phyloP scores from a whole-genome alignment of 2,888 invertebrate genomes.

The Allacma fusca region DNA sequence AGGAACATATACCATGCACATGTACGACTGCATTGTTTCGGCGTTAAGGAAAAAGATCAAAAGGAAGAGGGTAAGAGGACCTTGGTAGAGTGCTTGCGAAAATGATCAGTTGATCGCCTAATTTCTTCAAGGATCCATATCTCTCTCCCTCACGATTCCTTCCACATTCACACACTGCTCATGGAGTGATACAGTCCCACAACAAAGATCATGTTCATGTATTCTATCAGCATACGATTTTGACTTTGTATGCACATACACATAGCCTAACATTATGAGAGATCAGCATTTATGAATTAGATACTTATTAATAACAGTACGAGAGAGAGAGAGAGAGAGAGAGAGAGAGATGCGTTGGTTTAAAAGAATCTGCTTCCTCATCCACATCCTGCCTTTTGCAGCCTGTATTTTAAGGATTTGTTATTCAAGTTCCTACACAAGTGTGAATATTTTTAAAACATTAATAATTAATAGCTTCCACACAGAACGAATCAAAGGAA shows the following conservation, averaged over 20 bases:
- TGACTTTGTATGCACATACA: no score
- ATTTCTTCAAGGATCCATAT: conserved; percentile 37
- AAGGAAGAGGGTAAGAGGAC: conserved; percentile 31
- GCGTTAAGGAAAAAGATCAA: conserved; percentile 25
- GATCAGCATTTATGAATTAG: no score
- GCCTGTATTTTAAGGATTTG: no score
- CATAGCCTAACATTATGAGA: no score
- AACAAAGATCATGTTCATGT: conserved; percentile 8
- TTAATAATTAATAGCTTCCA: no score
- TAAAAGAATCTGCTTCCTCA: not conserved
- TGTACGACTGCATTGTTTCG: not conserved
- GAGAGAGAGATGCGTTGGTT: not conserved
- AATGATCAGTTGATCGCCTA: conserved; percentile 32
- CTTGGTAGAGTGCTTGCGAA: conserved; percentile 23
- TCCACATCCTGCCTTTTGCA: not conserved
- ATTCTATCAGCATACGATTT: not conserved
- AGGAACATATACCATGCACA: no score
- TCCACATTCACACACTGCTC: not conserved
- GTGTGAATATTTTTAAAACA: no score
- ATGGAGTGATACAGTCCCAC: not conserved
- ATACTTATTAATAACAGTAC: no score
- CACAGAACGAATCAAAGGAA: no score
- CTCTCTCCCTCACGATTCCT: not conserved
- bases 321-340: no score
- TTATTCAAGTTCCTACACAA: no score